Conservation (phyloP, 2,888 invertebrate species). For the Prosapia bicincta region DNA sequence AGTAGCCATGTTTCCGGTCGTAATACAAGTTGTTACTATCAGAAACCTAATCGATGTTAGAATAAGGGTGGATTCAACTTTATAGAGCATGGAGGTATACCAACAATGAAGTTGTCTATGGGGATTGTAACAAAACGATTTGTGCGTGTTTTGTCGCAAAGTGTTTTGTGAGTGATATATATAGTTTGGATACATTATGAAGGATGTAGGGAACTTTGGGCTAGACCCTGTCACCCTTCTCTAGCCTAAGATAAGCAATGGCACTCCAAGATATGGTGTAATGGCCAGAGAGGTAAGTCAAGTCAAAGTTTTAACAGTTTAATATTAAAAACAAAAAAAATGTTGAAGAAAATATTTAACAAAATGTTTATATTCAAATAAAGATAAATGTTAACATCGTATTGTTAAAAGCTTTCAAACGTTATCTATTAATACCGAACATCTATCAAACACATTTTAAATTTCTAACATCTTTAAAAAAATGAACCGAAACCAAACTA, state of each 20-base stretch:
- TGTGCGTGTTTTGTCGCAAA: too few species aligned
- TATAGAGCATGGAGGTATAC: not conserved
- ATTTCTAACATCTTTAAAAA: too few species aligned
- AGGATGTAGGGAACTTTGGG: not conserved
- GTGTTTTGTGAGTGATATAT: not conserved
- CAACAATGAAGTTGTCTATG: not conserved
- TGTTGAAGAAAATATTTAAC: too few species aligned
- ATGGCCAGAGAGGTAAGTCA: not conserved
- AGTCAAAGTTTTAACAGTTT: too few species aligned
- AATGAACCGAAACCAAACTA: too few species aligned
- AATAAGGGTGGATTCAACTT: not conserved
- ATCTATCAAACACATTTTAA: too few species aligned
- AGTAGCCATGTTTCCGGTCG: not conserved
- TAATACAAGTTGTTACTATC: not conserved
- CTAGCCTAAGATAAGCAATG: not conserved
- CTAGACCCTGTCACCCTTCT: not conserved
- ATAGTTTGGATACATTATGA: not conserved
- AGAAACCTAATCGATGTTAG: not conserved
- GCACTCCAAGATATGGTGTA: not conserved
- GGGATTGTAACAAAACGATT: not conserved
- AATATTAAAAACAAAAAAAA: too few species aligned
- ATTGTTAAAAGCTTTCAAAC: too few species aligned
- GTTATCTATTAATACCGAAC: too few species aligned
- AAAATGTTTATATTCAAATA: too few species aligned
- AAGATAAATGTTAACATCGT: too few species aligned